Percentiles rank a stretch among this genome's conserved stretches.
phyloP scores from a whole-genome alignment of 2,113 vertebrate species.

The Dissostichus mawsoni region DNA sequence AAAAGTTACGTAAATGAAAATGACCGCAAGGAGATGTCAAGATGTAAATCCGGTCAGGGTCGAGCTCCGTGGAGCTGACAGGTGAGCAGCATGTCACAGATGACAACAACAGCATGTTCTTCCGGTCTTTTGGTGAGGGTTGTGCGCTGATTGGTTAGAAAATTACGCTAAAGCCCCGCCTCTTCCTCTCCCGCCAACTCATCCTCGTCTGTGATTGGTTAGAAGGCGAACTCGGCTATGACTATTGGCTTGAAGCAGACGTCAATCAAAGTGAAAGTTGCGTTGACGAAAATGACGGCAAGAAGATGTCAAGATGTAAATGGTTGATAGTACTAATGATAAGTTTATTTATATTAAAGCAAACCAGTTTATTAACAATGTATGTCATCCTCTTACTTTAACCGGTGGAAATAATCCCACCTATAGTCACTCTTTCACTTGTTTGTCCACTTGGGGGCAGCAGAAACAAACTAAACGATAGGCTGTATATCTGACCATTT shows the following conservation, averaged over 20 bases:
- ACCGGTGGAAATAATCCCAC: background rate
- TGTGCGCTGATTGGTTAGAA: slow-evolving; percentile 51
- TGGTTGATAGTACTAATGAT: background rate
- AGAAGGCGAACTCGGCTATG: fast-evolving
- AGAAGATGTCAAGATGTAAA: background rate
- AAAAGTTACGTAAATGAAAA: too few relatives aligned
- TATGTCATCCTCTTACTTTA: background rate
- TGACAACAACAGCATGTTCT: slow-evolving; percentile 66
- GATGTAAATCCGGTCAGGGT: slow-evolving; percentile 51
- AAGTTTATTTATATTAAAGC: background rate
- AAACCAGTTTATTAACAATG: background rate
- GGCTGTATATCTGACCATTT: too few relatives aligned
- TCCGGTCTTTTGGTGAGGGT: slow-evolving; percentile 18
- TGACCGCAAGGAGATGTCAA: background rate
- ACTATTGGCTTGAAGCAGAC: slow-evolving; percentile 40
- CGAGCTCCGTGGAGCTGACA: slow-evolving; percentile 58
- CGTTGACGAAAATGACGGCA: too few relatives aligned
- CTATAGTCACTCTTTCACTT: background rate
- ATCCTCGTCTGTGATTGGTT: slow-evolving; percentile 50
- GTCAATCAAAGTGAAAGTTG: slow-evolving; percentile 7
- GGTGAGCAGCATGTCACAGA: slow-evolving; percentile 50
- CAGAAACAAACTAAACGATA: slow-evolving; percentile 1
- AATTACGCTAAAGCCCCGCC: background rate
- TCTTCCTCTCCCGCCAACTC: slow-evolving; percentile 74
- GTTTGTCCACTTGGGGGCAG: slow-evolving; percentile 26